These are phyloP conservation scores for Drosophila mimetica DNA, from an alignment of 2,888 invertebrate genomes.

Conservation along the genomic window DNA sequence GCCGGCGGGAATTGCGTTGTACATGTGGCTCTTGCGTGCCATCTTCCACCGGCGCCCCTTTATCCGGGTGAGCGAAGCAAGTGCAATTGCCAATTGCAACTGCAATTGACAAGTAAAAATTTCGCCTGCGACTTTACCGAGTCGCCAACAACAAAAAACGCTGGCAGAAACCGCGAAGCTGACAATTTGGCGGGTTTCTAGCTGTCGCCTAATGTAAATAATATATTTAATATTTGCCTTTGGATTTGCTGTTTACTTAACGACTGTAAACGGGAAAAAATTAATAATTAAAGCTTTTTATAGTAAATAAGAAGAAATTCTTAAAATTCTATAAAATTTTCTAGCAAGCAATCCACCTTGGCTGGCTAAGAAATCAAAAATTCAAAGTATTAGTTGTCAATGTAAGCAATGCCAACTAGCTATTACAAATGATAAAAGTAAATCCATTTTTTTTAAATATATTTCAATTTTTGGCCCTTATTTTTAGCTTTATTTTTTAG, in stretches of 20 bases:
- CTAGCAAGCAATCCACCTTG: too few species aligned
- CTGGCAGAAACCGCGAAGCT: conserved; percentile 5
- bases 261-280: not conserved
- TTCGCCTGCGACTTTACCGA: conserved; percentile 14
- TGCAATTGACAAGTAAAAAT: conserved; percentile 16
- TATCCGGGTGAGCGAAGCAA: not conserved
- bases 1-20: conserved; percentile 77
- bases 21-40: conserved; percentile 38
- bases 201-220: not conserved
- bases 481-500: not conserved
- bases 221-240: too few species aligned
- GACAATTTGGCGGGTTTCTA: not conserved
- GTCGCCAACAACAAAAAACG: conserved; percentile 19
- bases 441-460: too few species aligned
- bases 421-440: too few species aligned
- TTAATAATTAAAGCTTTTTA: too few species aligned
- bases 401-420: too few species aligned
- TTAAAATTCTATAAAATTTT: too few species aligned
- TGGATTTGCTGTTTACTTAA: too few species aligned
- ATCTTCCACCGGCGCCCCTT: conserved; percentile 35
- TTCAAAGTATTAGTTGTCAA: too few species aligned
- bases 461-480: too few species aligned
- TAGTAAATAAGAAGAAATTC: too few species aligned
- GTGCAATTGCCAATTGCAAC: conserved; percentile 15
- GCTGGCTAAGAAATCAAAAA: too few species aligned